These are phyloP conservation scores for Thecophora atra DNA, from an alignment of 2,888 invertebrate genomes.

Conservation along the genomic window DNA sequence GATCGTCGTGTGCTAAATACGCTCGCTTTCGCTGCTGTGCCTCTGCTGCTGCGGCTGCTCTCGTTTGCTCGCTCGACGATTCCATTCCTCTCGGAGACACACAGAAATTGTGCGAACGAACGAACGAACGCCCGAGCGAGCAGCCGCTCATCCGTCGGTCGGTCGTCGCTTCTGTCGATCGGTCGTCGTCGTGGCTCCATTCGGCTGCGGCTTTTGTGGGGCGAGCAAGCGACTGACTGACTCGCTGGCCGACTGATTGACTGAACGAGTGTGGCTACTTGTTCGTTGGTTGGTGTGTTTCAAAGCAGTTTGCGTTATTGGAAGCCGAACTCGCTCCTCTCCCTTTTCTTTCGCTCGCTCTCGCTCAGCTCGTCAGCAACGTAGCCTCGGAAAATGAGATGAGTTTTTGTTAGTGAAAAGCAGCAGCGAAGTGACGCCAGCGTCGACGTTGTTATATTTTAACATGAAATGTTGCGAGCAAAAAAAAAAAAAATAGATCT, in stretches of 20 bases:
- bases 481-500: too few species aligned
- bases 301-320: background rate
- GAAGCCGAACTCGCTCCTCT: too few species aligned
- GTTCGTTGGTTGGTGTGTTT: background rate
- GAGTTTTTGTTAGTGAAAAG: too few species aligned
- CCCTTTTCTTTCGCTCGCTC: too few species aligned
- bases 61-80: conserved; percentile 17
- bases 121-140: background rate
- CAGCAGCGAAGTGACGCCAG: background rate
- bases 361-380: too few species aligned
- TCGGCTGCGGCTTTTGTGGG: background rate
- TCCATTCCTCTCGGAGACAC: conserved; percentile 22
- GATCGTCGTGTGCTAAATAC: conserved; percentile 30
- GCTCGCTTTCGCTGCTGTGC: conserved; percentile 25
- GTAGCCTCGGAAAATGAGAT: conserved; percentile 25
- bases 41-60: background rate
- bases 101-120: conserved; percentile 3
- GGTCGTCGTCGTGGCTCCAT: background rate
- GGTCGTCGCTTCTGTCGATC: background rate
- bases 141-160: background rate
- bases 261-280: too few species aligned
- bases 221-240: background rate
- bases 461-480: background rate
- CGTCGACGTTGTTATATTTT: background rate
- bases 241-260: background rate